Evolutionary conservation across 1,140 invertebrate species (phyloP).

Genomic region (Drosophila suzukii): DNA sequence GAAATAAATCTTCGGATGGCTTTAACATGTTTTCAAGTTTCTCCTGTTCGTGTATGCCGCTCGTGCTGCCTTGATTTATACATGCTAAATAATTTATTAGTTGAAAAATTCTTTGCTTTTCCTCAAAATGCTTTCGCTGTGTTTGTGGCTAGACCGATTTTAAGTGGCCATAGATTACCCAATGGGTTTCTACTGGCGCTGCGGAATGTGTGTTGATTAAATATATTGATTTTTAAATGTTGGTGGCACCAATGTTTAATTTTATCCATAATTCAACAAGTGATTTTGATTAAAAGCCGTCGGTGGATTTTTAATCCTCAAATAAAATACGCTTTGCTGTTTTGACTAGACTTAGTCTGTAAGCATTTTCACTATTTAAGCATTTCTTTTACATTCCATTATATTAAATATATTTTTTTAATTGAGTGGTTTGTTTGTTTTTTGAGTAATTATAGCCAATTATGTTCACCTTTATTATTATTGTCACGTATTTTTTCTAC

Average conservation of each 20-base stretch:
- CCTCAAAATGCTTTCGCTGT: constrained; percentile 39
- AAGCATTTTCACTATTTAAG: too few relatives aligned
- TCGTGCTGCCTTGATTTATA: constrained; percentile 57
- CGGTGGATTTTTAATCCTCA: too few relatives aligned
- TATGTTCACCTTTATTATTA: too few relatives aligned
- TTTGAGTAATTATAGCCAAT: too few relatives aligned
- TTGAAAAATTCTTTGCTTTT: constrained; percentile 15
- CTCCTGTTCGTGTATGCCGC: constrained; percentile 15
- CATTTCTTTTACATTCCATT: too few relatives aligned
- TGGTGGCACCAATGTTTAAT: not conserved
- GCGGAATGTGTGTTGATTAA: constrained; percentile 1
- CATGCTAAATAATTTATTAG: constrained; percentile 72
- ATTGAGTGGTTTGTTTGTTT: too few relatives aligned
- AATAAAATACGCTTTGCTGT: too few relatives aligned
- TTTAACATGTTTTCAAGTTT: constrained; percentile 71
- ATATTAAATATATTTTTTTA: too few relatives aligned
- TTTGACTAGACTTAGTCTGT: too few relatives aligned
- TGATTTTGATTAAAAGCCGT: not conserved
- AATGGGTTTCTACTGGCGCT: not conserved
- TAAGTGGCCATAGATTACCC: constrained; percentile 26
- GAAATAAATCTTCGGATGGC: constrained; percentile 69
- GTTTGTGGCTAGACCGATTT: constrained; percentile 20
- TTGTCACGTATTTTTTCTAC: too few relatives aligned
- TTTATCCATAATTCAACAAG: not conserved
- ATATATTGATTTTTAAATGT: not conserved